A percentile compares a stretch with the other conserved stretches of the same genome.
phyloP scores from a whole-genome alignment of 2,888 invertebrate species.

The Tachina lurida region DNA sequence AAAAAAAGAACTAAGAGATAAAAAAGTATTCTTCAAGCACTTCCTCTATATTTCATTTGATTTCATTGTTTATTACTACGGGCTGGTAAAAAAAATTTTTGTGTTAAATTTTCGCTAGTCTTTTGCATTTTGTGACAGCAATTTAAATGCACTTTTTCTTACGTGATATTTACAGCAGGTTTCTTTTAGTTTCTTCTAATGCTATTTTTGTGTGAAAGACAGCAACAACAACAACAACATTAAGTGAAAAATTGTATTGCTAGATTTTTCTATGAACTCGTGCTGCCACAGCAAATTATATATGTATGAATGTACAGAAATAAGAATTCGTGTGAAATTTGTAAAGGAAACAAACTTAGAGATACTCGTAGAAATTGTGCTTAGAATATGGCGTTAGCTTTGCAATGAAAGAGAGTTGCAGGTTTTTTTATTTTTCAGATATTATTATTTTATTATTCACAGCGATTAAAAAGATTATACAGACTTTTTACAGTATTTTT shows the following conservation, averaged over 20 bases:
- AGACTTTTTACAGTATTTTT: not conserved
- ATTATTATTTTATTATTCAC: constrained; percentile 58
- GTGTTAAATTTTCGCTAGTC: constrained; percentile 59
- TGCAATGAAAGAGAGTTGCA: not conserved
- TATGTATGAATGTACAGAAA: not conserved
- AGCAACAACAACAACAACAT: not conserved
- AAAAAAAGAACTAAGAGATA: no score
- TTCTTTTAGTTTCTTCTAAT: constrained; percentile 19
- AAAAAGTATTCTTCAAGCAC: not conserved
- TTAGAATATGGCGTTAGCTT: constrained; percentile 1
- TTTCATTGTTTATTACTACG: constrained; percentile 26
- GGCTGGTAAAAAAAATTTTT: constrained; percentile 47
- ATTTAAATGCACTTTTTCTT: constrained; percentile 70
- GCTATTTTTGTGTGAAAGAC: not conserved
- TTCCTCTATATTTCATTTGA: constrained; percentile 45
- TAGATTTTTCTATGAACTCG: not conserved
- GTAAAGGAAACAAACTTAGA: not conserved
- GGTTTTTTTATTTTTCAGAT: not conserved
- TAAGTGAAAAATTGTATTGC: constrained; percentile 4
- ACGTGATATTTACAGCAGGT: constrained; percentile 68
- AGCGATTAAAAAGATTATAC: constrained; percentile 39
- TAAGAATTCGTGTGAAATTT: constrained; percentile 42
- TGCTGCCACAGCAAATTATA: constrained; percentile 32
- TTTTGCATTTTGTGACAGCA: constrained; percentile 65
- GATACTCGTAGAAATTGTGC: not conserved